Evolutionary conservation across 2,888 invertebrate genomes (phyloP), one percentile per base, ranked within the genome.

Genomic region (Halictus ligatus): DNA sequence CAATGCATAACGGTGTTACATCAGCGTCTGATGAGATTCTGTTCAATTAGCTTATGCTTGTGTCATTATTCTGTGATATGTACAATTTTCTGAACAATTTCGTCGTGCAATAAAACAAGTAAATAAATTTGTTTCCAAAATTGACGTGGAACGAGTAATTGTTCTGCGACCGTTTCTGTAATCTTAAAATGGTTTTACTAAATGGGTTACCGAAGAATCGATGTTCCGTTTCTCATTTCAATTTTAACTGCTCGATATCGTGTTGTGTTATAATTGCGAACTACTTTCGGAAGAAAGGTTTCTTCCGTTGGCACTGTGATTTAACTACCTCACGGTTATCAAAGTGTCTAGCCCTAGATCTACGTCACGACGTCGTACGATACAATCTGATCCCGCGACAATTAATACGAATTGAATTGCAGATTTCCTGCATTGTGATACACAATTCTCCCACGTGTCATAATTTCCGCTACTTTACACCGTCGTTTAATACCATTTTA

Each of bases 401-500:
- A 73, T 48, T 73, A 73, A 73, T 15, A 50, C 15, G 29, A 73
- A 73, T 48, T 73, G 73, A 48, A 73, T 48, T 48, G 48, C 29
- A 73, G 73, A 50, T 73, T 46, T 29, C 73, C 15, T 73, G 25
- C 48, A 50, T 29, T 50, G 46, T 29, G 48, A 73, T 50, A 29
- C 46, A 73, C 73, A 35, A 54, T 50, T 35, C 35, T 74, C 50
- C 50, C 74, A 74, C 50, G 50, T 74, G 50, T 74, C 35, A 54
- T 54, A 29, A 21, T 54, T 74, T 74, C 50, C 58, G 58, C 58
- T 10, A 35, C 40, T 75, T 40, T 58, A 40, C n/a, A 58, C 29
- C n/a, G 71, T 21, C 71, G 40, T 71, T 71, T 43, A 71, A n/a
- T 71, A 43, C 40, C 71, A 71, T 71, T 71, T 71, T 43, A 71